phyloP scores from a whole-genome alignment of 2,888 invertebrate species.

The Dolichomitus sp. region DNA sequence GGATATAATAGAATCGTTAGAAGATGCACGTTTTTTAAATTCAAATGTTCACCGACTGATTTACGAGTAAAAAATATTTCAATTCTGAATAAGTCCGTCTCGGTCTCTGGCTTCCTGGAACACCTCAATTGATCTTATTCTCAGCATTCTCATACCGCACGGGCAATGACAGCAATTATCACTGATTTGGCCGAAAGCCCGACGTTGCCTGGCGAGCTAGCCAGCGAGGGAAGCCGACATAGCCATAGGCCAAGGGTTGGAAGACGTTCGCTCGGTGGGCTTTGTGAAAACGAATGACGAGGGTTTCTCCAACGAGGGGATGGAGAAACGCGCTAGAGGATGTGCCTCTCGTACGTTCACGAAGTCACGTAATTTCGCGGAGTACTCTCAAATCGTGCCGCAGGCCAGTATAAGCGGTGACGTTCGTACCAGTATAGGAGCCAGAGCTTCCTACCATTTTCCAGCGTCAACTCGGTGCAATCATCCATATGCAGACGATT shows the following conservation, averaged over 20 bases:
- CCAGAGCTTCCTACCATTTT: conserved; percentile 10
- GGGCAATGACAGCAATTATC: conserved; percentile 72
- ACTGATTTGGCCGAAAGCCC: conserved; percentile 70
- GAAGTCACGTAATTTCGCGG: conserved; percentile 67
- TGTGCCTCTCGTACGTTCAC: conserved; percentile 55
- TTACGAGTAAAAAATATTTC: conserved; percentile 52
- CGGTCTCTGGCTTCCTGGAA: conserved; percentile 25
- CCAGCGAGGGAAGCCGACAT: conserved; percentile 24
- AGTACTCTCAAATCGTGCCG: conserved; percentile 62
- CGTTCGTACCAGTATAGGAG: conserved; percentile 1
- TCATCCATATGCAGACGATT: conserved; percentile 20
- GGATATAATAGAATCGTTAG: not conserved
- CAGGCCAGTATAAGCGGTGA: conserved; percentile 49
- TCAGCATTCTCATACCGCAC: conserved; percentile 50
- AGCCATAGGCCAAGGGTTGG: conserved; percentile 38
- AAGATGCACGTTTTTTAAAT: not conserved
- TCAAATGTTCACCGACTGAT: conserved; percentile 15
- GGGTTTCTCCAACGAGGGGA: conserved; percentile 46
- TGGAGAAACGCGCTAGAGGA: conserved; percentile 39
- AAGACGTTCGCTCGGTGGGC: conserved; percentile 51
- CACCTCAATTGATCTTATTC: conserved; percentile 62
- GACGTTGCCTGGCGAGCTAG: conserved; percentile 27
- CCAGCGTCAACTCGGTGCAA: conserved; percentile 1
- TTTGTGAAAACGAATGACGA: conserved; percentile 68
- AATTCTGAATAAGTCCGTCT: conserved; percentile 35